Conservation (phyloP, 2,888 invertebrate genomes). For the Eustalomyia histrio region DNA sequence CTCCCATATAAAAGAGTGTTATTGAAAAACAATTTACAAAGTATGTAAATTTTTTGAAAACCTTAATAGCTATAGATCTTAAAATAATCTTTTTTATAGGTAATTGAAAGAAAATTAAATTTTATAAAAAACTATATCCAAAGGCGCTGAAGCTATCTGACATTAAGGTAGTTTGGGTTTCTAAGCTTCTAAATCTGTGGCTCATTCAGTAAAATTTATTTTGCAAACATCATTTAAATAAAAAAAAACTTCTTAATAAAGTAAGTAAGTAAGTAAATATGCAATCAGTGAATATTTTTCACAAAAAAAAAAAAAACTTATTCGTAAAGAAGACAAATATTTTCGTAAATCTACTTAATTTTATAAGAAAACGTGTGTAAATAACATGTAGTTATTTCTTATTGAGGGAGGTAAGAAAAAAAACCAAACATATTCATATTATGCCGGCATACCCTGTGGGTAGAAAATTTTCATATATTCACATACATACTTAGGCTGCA, state of each 20-base stretch:
- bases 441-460: too few species aligned
- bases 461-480: too few species aligned
- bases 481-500: too few species aligned
- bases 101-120: too few species aligned
- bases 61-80: too few species aligned
- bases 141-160: too few species aligned
- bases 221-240: not conserved
- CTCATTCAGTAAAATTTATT: not conserved
- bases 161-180: too few species aligned
- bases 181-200: too few species aligned
- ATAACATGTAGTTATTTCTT: slow-evolving; percentile 71
- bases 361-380: slow-evolving; percentile 76
- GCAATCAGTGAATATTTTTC: slow-evolving; percentile 66
- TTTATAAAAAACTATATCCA: too few species aligned
- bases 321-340: slow-evolving; percentile 30
- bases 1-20: not conserved
- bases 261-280: slow-evolving; percentile 64
- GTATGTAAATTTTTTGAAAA: too few species aligned
- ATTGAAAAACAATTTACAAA: not conserved
- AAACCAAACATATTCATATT: not conserved
- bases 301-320: slow-evolving; percentile 21
- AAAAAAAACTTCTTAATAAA: slow-evolving; percentile 31
- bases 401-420: slow-evolving; percentile 1
- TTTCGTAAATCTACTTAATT: slow-evolving; percentile 71
- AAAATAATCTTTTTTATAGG: too few species aligned